Evolutionary conservation across 2,888 invertebrate species (phyloP).

Genomic region (Trichacis sp.): DNA sequence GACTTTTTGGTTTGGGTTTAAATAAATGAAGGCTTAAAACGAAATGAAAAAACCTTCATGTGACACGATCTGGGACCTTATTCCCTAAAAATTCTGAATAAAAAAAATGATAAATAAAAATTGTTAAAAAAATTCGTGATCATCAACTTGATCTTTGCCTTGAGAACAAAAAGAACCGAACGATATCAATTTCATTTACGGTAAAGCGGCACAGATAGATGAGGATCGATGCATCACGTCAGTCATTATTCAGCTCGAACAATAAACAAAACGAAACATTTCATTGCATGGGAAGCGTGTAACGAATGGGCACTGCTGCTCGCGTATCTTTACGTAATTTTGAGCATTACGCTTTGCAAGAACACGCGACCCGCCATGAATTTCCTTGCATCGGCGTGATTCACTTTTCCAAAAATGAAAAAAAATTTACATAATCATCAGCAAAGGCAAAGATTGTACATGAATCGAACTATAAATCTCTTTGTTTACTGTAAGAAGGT

Average conservation of each 20-base stretch:
- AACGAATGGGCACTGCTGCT: constrained; percentile 22
- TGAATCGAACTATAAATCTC: background rate
- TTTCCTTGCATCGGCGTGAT: background rate
- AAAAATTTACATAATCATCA: too few relatives aligned
- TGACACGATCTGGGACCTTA: too few relatives aligned
- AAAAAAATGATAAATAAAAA: background rate
- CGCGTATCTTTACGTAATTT: constrained; percentile 21
- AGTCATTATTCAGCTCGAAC: background rate
- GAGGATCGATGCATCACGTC: constrained; percentile 2
- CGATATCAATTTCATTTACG: constrained; percentile 5
- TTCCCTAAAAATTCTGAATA: too few relatives aligned
- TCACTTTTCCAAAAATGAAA: too few relatives aligned
- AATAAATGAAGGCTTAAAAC: too few relatives aligned
- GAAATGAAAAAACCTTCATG: too few relatives aligned
- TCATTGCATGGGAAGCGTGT: constrained; percentile 20
- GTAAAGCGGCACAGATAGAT: background rate
- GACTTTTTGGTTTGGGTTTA: too few relatives aligned
- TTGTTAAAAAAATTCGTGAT: background rate
- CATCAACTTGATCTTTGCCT: background rate
- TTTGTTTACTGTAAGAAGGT: background rate
- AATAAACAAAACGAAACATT: constrained; percentile 7
- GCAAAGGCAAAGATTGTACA: too few relatives aligned
- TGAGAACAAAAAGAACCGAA: background rate
- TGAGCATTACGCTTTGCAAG: background rate
- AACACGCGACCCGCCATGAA: constrained; percentile 17